phyloP scores from a whole-genome alignment of 2,888 invertebrate genomes.

The Frankliniella fusca region DNA sequence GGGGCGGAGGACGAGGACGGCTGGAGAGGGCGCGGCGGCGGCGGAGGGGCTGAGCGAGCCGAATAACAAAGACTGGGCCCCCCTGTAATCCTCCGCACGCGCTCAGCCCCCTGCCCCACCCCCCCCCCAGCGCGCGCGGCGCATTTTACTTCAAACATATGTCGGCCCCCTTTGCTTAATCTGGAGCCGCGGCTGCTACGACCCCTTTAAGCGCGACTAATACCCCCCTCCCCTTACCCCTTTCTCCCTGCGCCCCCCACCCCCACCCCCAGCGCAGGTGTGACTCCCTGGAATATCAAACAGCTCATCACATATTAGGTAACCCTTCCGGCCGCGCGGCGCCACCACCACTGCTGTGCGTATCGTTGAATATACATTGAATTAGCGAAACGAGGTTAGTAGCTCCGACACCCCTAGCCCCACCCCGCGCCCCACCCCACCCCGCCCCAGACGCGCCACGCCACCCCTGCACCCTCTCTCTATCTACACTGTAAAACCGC shows the following conservation, averaged over 20 bases:
- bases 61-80: not conserved
- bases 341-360: not conserved
- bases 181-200: not conserved
- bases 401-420: not conserved
- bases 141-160: conserved; percentile 11
- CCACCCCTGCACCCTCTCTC: not conserved
- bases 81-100: conserved; percentile 12
- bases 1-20: too few species aligned
- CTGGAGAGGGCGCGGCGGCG: not conserved
- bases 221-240: too few species aligned
- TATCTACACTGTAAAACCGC: too few species aligned
- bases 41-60: not conserved
- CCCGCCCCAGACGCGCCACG: not conserved
- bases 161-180: not conserved
- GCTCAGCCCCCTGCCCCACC: not conserved
- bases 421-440: not conserved
- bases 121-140: not conserved
- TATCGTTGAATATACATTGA: conserved; percentile 25
- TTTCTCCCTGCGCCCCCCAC: not conserved
- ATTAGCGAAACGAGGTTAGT: conserved; percentile 22
- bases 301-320: not conserved
- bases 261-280: not conserved
- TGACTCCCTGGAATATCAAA: not conserved
- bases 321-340: not conserved
- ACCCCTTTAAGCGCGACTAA: too few species aligned